Conservation (phyloP, 2,888 invertebrate species). For the Monochamus alternatus region DNA sequence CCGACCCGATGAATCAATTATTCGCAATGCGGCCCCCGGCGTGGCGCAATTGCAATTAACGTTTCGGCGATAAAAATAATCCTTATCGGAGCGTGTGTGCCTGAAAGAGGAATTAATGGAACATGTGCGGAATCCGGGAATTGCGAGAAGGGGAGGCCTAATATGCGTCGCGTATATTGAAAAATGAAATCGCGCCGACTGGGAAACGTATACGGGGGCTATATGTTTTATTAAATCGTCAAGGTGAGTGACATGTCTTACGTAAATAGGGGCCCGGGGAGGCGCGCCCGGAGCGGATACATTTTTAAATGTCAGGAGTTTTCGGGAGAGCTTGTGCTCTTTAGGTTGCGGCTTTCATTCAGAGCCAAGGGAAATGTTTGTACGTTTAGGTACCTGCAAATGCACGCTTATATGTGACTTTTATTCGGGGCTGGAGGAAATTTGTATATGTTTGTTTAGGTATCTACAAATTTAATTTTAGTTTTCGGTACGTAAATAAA, state of each 20-base stretch:
- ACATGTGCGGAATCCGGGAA: constrained; percentile 39
- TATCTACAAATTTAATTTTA: too few relatives aligned
- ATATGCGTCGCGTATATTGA: constrained; percentile 35
- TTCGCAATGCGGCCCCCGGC: constrained; percentile 31
- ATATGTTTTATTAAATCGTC: constrained; percentile 34
- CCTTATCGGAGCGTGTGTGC: constrained; percentile 28
- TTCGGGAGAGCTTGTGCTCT: too few relatives aligned
- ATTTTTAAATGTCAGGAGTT: too few relatives aligned
- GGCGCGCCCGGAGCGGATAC: too few relatives aligned
- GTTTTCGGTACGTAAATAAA: too few relatives aligned
- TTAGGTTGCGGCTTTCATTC: too few relatives aligned
- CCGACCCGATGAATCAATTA: constrained; percentile 33
- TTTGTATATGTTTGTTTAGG: too few relatives aligned
- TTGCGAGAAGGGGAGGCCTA: constrained; percentile 33
- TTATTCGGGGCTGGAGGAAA: too few relatives aligned
- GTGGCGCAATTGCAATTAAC: constrained; percentile 39
- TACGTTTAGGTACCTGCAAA: too few relatives aligned
- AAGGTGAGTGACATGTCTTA: constrained; percentile 12
- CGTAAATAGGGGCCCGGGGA: neutral
- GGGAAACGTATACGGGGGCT: constrained; percentile 13
- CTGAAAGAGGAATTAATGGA: constrained; percentile 38
- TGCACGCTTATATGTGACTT: too few relatives aligned
- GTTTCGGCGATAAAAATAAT: constrained; percentile 38
- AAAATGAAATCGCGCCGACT: constrained; percentile 24
- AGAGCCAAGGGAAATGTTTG: too few relatives aligned